These are phyloP conservation scores for Aphelocoma californica DNA, from an alignment of 2,797 vertebrate species.

Conservation along the genomic window DNA sequence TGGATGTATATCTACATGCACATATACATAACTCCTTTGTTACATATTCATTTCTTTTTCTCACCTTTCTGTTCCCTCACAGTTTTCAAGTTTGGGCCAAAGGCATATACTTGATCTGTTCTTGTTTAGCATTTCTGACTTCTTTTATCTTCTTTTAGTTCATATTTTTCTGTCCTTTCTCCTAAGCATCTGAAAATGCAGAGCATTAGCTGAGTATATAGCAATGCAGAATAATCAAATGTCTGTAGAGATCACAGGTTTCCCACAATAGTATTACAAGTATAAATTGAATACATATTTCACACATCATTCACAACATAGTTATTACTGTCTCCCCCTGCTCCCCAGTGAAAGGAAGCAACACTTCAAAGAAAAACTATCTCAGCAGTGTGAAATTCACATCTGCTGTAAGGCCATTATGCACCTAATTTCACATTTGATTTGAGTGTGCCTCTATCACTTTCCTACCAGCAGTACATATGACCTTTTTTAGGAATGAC, in stretches of 20 bases:
- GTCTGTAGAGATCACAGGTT: background rate
- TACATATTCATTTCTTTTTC: background rate
- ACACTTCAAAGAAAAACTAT: background rate
- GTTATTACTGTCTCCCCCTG: background rate
- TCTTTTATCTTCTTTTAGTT: background rate
- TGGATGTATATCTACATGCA: background rate
- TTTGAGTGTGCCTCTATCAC: background rate
- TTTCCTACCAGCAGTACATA: background rate
- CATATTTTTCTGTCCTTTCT: background rate
- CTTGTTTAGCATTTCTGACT: background rate
- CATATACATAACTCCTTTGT: background rate
- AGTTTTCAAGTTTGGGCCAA: background rate
- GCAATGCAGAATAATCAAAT: background rate
- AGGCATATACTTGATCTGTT: background rate
- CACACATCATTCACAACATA: background rate
- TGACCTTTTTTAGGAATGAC: background rate
- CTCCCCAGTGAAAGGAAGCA: background rate
- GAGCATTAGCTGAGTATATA: background rate
- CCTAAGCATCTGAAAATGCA: background rate
- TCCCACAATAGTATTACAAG: background rate
- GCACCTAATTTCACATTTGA: background rate
- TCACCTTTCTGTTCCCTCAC: background rate
- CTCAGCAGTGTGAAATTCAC: background rate
- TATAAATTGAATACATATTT: background rate
- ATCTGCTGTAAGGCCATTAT: background rate